Evolutionary conservation across 2,113 vertebrate genomes (phyloP).

Genomic region (Tapirus terrestris): DNA sequence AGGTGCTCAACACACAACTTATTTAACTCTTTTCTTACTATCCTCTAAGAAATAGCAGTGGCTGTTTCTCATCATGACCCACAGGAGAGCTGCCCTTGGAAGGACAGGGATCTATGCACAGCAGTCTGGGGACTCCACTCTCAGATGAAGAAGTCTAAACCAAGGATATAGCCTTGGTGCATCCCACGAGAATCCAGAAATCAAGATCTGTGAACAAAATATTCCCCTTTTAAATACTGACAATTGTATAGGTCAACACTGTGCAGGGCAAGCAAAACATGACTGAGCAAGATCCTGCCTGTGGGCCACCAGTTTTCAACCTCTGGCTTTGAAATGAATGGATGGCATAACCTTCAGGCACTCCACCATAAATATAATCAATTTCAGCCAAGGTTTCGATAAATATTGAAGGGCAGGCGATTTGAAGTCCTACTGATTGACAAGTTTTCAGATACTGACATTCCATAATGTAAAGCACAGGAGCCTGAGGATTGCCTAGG

Average conservation of each 20-base stretch:
- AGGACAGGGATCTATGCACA: background rate
- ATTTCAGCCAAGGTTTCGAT: background rate
- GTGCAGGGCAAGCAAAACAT: background rate
- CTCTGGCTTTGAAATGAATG: background rate
- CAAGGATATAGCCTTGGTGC: background rate
- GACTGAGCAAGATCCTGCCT: background rate
- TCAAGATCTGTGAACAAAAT: background rate
- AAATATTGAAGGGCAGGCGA: background rate
- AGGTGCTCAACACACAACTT: background rate
- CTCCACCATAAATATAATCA: background rate
- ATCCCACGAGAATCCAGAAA: background rate
- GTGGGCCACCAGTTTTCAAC: background rate
- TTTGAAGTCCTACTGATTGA: background rate
- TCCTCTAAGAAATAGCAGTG: background rate
- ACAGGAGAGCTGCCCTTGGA: background rate
- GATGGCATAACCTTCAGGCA: accelerated
- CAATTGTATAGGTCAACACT: background rate
- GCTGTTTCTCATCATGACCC: background rate
- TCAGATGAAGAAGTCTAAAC: background rate
- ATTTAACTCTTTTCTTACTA: background rate
- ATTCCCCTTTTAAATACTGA: background rate
- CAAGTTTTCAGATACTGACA: background rate
- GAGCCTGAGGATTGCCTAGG: background rate
- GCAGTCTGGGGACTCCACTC: background rate
- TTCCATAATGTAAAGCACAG: accelerated